Evolutionary conservation across 2,888 invertebrate species (phyloP), one percentile per base, ranked within the genome.

Genomic region (Adela reaumurella): DNA sequence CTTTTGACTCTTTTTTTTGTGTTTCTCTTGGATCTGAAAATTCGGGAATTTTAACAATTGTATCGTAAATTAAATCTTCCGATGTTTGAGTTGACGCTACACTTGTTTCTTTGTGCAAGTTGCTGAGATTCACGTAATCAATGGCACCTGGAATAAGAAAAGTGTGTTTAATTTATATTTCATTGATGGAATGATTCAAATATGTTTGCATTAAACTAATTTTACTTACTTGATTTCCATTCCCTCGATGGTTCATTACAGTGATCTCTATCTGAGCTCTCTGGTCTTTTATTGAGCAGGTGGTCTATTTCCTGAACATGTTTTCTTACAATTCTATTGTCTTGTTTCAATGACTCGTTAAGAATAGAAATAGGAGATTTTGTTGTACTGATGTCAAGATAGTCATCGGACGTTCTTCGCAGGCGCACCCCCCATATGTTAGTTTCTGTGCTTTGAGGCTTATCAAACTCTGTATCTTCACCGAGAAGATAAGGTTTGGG

Each of bases 401-500:
- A 14, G 14, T 35, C 35, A 3, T 35, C 35, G 14, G 35, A 35
- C 3, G 35, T 35, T 35, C 35, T 35, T 35, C 6, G 4, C 35
- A 35, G 57, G 42, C 73, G 72, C 5, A 81, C 68, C 16, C 81
- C 81, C 83, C 83, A 83, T 28, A 79, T 48, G 20, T 50, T 56
- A 19, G 46, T 45, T 11, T 54, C 52, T 8, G 51, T 42, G 17
- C 47, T 50, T 10, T 47, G 48, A 18, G 24, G 45, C 62, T 43
- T 57, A 59, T n/a, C 74, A 65, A 77, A 68, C 51, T 72, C 79
- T 60, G 83, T 80, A 65, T 85, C 84, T 63, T 86, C 87, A 47
- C 88, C 88, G 58, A 89, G 73, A 62, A 87, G 85, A 72, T 88
- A 89, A 57, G 88, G 88, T 65, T 83, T 87, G 59, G 88, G 88